Conservation (phyloP, 2,888 invertebrate species). For the Chalcosyrphus nemorum region DNA sequence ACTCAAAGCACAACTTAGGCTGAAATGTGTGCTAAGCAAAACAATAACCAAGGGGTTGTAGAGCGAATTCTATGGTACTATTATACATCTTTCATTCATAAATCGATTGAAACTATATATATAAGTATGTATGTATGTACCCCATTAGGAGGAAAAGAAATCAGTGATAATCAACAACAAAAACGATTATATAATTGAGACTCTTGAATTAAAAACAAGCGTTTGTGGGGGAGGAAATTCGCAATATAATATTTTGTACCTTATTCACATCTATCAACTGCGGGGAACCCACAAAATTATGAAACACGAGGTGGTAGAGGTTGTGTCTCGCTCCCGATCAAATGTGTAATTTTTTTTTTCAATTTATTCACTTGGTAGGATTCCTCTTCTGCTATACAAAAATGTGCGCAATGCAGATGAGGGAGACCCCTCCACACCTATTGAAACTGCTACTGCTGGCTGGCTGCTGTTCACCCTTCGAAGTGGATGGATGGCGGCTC, state of each 20-base stretch:
- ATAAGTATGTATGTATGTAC: too few relatives aligned
- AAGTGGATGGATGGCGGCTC: background rate
- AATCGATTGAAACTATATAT: conserved; percentile 52
- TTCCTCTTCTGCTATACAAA: conserved; percentile 47
- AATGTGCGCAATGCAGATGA: conserved; percentile 73
- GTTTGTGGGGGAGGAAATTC: background rate
- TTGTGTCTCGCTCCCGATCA: conserved; percentile 28
- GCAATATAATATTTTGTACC: background rate
- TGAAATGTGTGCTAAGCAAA: conserved; percentile 52
- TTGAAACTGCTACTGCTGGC: conserved; percentile 37
- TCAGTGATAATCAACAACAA: conserved; percentile 32
- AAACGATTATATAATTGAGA: conserved; percentile 65
- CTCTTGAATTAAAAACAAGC: conserved; percentile 36
- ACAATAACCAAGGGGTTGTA: background rate
- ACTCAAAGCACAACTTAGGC: conserved; percentile 38
- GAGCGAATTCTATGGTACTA: background rate
- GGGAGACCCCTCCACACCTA: conserved; percentile 33
- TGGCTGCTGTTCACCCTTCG: conserved; percentile 16
- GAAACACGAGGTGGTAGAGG: conserved; percentile 44
- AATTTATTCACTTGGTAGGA: conserved; percentile 9
- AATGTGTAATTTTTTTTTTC: conserved; percentile 52
- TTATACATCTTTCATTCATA: conserved; percentile 58
- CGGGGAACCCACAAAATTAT: too few relatives aligned
- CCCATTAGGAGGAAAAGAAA: conserved; percentile 9
- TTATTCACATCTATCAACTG: background rate